These are phyloP conservation scores for Scolopax rusticola DNA, from an alignment of 2,797 vertebrate genomes.

Conservation along the genomic window DNA sequence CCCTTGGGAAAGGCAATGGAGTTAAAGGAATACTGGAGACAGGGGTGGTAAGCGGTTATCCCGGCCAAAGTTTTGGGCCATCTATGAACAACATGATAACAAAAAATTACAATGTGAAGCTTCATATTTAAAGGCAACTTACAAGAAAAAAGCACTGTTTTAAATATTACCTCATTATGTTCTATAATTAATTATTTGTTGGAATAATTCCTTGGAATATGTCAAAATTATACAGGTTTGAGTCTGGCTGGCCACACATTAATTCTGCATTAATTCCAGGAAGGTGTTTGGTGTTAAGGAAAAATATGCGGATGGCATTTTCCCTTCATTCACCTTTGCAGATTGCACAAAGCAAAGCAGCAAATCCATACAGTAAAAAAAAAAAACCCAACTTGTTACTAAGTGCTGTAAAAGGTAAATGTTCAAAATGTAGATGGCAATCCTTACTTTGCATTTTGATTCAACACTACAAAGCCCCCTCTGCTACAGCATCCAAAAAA, in stretches of 20 bases:
- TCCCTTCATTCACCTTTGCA: background rate
- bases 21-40: conserved; percentile 80
- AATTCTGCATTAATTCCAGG: background rate
- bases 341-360: background rate
- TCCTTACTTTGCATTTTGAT: background rate
- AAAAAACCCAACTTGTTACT: background rate
- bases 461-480: background rate
- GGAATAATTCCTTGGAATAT: background rate
- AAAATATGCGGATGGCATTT: background rate
- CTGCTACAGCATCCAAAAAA: background rate
- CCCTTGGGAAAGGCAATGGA: conserved; percentile 71
- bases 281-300: background rate
- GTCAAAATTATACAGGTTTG: background rate
- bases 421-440: background rate
- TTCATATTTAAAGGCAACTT: background rate
- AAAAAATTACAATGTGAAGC: background rate
- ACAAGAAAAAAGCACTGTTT: background rate
- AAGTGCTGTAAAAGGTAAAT: background rate
- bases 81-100: conserved; percentile 71
- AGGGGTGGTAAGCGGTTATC: conserved; percentile 87
- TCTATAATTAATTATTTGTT: background rate
- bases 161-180: background rate
- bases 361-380: background rate
- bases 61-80: conserved; percentile 92
- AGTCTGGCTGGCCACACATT: background rate